Evolutionary conservation across 2,888 invertebrate species (phyloP).

Genomic region (Adelognathus sp.): DNA sequence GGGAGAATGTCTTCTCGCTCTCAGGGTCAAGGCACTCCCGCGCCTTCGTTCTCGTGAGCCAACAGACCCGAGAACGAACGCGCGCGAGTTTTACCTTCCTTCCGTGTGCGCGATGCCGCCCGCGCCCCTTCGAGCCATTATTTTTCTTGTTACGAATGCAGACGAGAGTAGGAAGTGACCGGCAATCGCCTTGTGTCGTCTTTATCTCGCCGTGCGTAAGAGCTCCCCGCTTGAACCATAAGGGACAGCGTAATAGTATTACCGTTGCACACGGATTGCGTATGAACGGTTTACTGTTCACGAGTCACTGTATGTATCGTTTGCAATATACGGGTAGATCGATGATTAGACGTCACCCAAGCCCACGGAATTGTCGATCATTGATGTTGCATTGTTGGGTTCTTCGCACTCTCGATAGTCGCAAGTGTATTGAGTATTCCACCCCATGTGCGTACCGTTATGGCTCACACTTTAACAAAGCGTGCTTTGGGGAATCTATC

Average conservation of each 20-base stretch:
- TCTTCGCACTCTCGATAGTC: neutral
- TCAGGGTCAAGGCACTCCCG: constrained; percentile 72
- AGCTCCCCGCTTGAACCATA: constrained; percentile 25
- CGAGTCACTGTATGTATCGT: constrained; percentile 15
- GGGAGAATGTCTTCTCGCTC: constrained; percentile 58
- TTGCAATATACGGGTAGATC: constrained; percentile 46
- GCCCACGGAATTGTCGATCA: constrained; percentile 15
- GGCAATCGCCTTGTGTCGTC: constrained; percentile 51
- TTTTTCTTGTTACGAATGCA: constrained; percentile 50
- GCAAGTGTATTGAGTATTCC: neutral
- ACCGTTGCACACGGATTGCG: constrained; percentile 55
- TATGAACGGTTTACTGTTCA: constrained; percentile 39
- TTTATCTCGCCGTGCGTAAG: constrained; percentile 44
- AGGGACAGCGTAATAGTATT: constrained; percentile 56
- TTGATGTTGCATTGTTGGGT: neutral
- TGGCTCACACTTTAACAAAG: no score
- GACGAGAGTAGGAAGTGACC: neutral
- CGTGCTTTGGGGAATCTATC: no score
- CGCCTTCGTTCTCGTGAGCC: constrained; percentile 22
- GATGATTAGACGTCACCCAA: constrained; percentile 47
- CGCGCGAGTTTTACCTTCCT: constrained; percentile 39
- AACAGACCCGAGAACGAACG: constrained; percentile 22
- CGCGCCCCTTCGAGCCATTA: constrained; percentile 27
- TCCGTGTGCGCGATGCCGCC: constrained; percentile 37
- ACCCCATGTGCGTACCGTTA: no score